These are phyloP conservation scores for Rafetus swinhoei DNA, from an alignment of 2,113 vertebrate genomes.

Conservation along the genomic window DNA sequence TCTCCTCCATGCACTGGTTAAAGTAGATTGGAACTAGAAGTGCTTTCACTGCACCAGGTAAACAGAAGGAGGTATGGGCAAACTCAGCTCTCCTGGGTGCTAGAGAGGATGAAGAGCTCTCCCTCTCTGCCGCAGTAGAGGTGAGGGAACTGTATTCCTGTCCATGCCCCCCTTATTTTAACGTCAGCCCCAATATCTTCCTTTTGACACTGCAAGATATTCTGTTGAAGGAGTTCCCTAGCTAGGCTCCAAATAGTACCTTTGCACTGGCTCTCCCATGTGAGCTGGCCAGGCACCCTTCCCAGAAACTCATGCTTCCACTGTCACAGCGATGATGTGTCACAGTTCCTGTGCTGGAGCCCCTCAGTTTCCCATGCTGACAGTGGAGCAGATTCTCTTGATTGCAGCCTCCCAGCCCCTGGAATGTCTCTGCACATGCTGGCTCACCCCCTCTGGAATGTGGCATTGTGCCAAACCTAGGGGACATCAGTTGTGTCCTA, in stretches of 20 bases:
- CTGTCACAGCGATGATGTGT: slow-evolving; percentile 40
- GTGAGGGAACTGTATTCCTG: background rate
- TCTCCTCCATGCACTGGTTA: background rate
- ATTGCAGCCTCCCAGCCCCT: background rate
- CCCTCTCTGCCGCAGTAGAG: background rate
- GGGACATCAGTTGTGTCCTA: background rate
- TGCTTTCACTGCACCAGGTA: background rate
- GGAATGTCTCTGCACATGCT: background rate
- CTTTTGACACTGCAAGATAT: background rate
- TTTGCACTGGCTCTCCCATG: background rate
- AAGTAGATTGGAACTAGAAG: background rate
- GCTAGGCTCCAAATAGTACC: background rate
- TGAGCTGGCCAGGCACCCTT: slow-evolving; percentile 15
- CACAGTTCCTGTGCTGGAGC: slow-evolving; percentile 14
- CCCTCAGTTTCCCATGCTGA: slow-evolving; percentile 21
- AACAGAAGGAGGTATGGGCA: background rate
- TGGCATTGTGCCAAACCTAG: background rate
- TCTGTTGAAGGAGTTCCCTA: background rate
- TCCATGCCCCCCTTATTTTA: background rate
- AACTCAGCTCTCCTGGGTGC: background rate
- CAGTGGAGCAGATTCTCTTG: slow-evolving; percentile 9
- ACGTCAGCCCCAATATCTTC: background rate
- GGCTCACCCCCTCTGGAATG: background rate
- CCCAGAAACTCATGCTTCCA: slow-evolving; percentile 32
- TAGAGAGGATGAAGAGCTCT: background rate